Evolutionary conservation across 1,140 invertebrate species (phyloP).

Genomic region (Lucilia cuprina): DNA sequence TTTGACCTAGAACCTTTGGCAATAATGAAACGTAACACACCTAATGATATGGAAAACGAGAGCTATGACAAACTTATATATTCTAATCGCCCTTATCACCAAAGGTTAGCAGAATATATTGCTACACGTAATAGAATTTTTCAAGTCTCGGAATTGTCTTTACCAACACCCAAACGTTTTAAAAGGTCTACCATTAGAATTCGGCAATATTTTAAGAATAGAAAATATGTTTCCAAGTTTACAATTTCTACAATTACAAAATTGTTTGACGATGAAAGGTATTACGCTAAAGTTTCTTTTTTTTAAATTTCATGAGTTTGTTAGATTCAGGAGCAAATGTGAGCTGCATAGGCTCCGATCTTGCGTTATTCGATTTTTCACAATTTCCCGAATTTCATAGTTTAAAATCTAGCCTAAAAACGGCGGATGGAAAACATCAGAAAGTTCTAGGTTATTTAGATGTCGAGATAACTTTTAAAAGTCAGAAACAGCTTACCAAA

Average conservation of each 20-base stretch:
- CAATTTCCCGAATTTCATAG: background rate
- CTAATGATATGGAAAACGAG: too few species aligned
- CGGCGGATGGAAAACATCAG: background rate
- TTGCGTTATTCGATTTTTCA: background rate
- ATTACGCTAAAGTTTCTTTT: background rate
- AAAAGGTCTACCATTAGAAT: background rate
- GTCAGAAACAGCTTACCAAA: background rate
- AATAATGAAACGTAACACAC: too few species aligned
- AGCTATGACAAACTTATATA: background rate
- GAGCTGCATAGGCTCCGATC: background rate
- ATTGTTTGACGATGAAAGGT: too few species aligned
- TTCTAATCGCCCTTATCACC: background rate
- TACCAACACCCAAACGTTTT: too few species aligned
- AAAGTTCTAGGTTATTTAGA: background rate
- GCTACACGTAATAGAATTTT: background rate
- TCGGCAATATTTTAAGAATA: background rate
- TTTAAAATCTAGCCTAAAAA: background rate
- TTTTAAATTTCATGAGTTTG: background rate
- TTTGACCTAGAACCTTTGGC: too few species aligned
- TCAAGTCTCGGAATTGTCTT: background rate
- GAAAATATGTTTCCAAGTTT: background rate
- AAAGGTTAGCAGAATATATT: background rate
- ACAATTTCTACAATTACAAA: background rate
- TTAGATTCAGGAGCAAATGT: background rate
- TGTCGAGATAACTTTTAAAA: background rate